These are phyloP conservation scores for Echiichthys vipera DNA, from an alignment of 2,797 vertebrate genomes.

Conservation along the genomic window DNA sequence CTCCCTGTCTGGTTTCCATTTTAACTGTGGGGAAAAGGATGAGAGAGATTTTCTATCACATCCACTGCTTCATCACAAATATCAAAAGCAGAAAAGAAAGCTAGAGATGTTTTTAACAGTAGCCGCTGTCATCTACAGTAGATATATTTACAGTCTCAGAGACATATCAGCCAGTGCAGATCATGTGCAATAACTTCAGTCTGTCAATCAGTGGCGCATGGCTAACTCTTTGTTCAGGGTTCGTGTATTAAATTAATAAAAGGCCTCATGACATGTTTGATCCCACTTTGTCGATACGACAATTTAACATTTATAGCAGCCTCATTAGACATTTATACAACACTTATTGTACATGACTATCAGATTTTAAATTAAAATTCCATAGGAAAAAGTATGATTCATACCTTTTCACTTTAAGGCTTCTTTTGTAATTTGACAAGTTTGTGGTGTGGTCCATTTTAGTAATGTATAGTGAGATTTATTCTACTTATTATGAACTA, in stretches of 20 bases:
- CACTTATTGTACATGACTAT: conserved; percentile 37
- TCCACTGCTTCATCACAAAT: conserved; percentile 70
- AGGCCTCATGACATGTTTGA: conserved; percentile 43
- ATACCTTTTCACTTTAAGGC: conserved; percentile 2
- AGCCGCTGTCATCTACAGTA: conserved; percentile 47
- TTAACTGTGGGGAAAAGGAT: conserved; percentile 69
- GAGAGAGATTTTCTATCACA: conserved; percentile 76
- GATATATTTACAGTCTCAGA: conserved; percentile 57
- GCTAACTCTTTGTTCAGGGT: conserved; percentile 38
- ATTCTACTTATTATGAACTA: neutral
- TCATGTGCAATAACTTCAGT: conserved; percentile 54
- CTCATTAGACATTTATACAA: conserved; percentile 38
- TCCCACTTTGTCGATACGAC: conserved; percentile 20
- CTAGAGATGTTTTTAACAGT: conserved; percentile 62
- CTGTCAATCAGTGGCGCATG: conserved; percentile 54
- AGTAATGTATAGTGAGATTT: neutral
- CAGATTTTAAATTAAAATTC: conserved; percentile 24
- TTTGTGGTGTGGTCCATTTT: neutral
- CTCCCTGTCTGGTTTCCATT: conserved; percentile 74
- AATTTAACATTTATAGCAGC: conserved; percentile 27
- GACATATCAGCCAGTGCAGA: conserved; percentile 48
- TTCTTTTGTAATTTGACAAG: neutral
- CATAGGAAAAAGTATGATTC: neutral
- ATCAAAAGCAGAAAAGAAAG: conserved; percentile 67
- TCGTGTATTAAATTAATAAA: conserved; percentile 29